Conservation (phyloP, 1,140 invertebrate species). For the Saccostrea echinata region DNA sequence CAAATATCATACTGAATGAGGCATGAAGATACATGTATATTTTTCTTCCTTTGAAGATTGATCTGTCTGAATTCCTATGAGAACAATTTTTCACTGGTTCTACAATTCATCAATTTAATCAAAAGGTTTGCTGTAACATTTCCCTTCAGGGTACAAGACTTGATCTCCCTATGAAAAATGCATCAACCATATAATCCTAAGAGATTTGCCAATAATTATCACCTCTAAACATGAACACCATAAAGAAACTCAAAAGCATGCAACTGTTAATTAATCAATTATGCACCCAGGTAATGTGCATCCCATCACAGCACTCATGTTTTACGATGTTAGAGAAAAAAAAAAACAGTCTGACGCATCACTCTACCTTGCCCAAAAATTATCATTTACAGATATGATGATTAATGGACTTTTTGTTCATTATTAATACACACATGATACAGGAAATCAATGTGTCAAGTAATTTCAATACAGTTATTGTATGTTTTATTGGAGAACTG, state of each 20-base stretch:
- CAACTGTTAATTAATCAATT: constrained; percentile 28
- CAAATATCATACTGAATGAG: no score
- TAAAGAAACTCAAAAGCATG: not conserved
- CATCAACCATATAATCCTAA: not conserved
- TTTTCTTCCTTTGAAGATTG: no score
- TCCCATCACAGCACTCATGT: not conserved
- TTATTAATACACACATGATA: not conserved
- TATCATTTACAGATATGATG: not conserved
- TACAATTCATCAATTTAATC: not conserved
- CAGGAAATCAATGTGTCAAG: not conserved
- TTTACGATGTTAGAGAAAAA: not conserved
- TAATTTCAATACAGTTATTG: no score
- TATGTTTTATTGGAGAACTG: no score
- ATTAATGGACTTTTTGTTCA: constrained; percentile 4
- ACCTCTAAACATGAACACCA: not conserved
- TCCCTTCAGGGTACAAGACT: not conserved
- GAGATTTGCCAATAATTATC: not conserved
- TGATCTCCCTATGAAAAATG: not conserved
- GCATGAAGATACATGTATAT: no score
- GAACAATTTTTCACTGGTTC: no score
- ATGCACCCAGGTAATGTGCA: not conserved
- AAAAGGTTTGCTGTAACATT: not conserved
- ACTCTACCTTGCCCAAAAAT: not conserved
- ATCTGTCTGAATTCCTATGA: no score
- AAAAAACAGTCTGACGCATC: not conserved